Percentiles rank a stretch among this genome's conserved stretches.
phyloP scores from a whole-genome alignment of 2,113 vertebrate genomes.

The Platysternon megacephalum region DNA sequence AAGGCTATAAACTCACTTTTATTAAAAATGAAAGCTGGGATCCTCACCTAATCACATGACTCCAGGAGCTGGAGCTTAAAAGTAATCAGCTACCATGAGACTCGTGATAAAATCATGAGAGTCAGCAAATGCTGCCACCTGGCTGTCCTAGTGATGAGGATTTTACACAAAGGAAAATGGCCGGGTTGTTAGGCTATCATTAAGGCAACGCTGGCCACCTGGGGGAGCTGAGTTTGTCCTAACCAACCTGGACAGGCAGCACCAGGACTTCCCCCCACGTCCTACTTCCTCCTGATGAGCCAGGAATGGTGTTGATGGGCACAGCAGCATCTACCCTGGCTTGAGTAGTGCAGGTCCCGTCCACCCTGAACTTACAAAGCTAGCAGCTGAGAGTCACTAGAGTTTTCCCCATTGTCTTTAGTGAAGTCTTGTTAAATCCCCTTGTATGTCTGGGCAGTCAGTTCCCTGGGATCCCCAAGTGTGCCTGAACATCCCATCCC shows the following conservation, averaged over 20 bases:
- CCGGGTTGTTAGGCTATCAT: neutral
- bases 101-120: neutral
- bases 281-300: neutral
- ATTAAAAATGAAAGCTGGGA: neutral
- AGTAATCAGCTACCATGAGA: neutral
- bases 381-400: neutral
- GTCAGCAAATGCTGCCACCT: neutral
- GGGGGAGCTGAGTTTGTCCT: neutral
- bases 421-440: neutral
- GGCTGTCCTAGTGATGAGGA: neutral
- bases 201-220: neutral
- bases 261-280: neutral
- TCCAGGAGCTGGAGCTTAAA: neutral
- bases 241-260: neutral
- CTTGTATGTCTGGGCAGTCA: neutral
- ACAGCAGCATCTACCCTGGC: neutral
- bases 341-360: neutral
- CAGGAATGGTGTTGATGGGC: neutral
- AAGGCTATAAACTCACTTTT: neutral
- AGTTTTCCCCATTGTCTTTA: neutral
- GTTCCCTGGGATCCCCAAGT: neutral
- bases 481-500: neutral
- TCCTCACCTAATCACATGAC: neutral
- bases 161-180: neutral
- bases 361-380: neutral